Percentiles rank a stretch among this genome's conserved stretches.
These are phyloP conservation scores for Chaenocephalus aceratus DNA, from an alignment of 2,113 vertebrate species.

Conservation along the genomic window DNA sequence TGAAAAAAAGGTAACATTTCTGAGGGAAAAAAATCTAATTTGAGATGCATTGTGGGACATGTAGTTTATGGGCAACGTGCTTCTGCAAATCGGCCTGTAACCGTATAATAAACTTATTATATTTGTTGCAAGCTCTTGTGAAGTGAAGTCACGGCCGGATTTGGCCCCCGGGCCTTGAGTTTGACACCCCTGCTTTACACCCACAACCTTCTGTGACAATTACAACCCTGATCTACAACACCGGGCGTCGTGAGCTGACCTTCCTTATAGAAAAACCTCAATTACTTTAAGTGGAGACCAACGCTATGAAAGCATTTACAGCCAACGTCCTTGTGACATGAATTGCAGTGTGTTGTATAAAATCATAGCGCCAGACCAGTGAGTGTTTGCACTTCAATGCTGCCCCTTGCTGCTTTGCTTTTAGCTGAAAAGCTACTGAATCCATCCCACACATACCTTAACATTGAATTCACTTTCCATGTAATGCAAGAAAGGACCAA, in stretches of 20 bases:
- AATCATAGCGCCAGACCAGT: background rate
- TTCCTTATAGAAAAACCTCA: background rate
- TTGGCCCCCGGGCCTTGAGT: too few species aligned
- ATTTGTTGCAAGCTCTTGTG: too few species aligned
- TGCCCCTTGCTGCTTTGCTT: background rate
- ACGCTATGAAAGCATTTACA: conserved; percentile 13
- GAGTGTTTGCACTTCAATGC: background rate
- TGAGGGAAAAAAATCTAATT: too few species aligned
- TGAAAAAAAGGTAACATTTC: too few species aligned
- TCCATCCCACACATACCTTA: conserved; percentile 85
- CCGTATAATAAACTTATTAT: too few species aligned
- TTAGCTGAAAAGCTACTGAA: background rate
- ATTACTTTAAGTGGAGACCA: background rate
- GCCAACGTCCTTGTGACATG: background rate
- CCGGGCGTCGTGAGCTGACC: background rate
- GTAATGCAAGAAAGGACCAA: conserved; percentile 89
- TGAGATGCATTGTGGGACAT: too few species aligned
- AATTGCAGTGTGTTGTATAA: background rate
- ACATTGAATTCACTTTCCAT: conserved; percentile 97
- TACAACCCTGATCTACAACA: background rate
- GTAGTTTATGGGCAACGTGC: too few species aligned
- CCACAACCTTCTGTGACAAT: background rate
- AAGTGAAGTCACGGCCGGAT: too few species aligned
- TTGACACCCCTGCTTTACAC: background rate
- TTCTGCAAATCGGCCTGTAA: too few species aligned